Conservation (phyloP, 1,140 invertebrate genomes). For the Orchesella cincta region DNA sequence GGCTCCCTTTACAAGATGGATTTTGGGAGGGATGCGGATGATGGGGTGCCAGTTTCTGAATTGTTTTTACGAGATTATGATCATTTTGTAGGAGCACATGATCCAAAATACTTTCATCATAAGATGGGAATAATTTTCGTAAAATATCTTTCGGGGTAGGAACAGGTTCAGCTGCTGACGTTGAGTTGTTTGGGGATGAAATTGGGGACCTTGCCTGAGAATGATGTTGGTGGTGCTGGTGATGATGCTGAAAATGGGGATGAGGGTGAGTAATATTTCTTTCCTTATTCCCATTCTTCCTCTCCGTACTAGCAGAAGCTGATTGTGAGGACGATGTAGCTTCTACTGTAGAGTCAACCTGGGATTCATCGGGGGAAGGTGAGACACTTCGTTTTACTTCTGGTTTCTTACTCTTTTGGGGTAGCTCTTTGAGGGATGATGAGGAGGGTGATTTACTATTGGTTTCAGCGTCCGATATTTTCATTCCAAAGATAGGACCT, state of each 20-base stretch:
- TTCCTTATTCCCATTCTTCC: no score
- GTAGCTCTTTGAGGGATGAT: background rate
- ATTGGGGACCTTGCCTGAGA: background rate
- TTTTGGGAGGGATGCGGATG: background rate
- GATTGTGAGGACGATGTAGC: background rate
- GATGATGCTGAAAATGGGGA: background rate
- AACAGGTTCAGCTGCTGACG: conserved; percentile 1
- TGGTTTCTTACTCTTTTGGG: background rate
- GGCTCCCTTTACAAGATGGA: background rate
- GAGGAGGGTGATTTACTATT: conserved; percentile 10
- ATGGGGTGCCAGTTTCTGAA: conserved; percentile 48
- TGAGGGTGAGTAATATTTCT: no score
- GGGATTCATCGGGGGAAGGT: background rate
- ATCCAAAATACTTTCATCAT: conserved; percentile 47
- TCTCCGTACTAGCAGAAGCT: background rate
- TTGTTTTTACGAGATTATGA: conserved; percentile 50
- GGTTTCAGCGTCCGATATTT: conserved; percentile 54
- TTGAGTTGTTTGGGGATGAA: background rate
- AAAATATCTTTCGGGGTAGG: conserved; percentile 48
- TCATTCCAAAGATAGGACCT: conserved; percentile 80
- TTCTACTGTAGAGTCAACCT: conserved; percentile 10
- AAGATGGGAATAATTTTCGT: conserved; percentile 47
- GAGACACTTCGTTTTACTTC: background rate
- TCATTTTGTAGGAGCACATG: conserved; percentile 49
- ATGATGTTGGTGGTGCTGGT: background rate